These are phyloP conservation scores for Antennarius striatus DNA, from an alignment of 2,113 vertebrate genomes.

Conservation along the genomic window DNA sequence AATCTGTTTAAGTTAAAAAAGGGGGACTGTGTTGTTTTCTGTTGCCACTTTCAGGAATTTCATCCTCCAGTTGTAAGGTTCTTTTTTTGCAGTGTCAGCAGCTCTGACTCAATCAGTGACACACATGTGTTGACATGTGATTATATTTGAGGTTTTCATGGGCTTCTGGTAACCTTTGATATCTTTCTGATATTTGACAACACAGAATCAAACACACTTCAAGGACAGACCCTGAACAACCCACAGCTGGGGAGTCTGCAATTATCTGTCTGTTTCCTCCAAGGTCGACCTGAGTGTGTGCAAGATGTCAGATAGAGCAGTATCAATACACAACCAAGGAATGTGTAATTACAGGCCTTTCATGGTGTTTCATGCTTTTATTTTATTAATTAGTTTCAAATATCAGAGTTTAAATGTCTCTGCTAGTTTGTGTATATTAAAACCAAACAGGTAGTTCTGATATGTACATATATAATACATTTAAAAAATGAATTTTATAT, in stretches of 20 bases:
- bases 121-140: too few species aligned
- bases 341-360: too few species aligned
- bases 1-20: neutral
- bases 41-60: too few species aligned
- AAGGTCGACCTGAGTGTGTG: slow-evolving; percentile 58
- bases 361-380: neutral
- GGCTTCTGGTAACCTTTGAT: slow-evolving; percentile 12
- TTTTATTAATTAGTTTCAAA: neutral
- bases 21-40: too few species aligned
- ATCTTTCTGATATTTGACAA: neutral
- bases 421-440: too few species aligned
- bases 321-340: neutral
- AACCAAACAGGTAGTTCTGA: neutral
- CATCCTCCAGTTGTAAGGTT: too few species aligned
- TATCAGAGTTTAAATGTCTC: too few species aligned
- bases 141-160: too few species aligned
- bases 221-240: slow-evolving; percentile 57
- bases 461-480: too few species aligned
- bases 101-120: too few species aligned
- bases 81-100: too few species aligned
- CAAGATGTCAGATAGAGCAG: slow-evolving; percentile 45
- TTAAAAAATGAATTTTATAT: too few species aligned
- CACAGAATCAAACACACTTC: slow-evolving; percentile 42
- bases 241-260: slow-evolving; percentile 59
- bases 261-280: slow-evolving; percentile 53